Conservation (phyloP, 2,888 invertebrate species). For the Plagiodera versicolora region DNA sequence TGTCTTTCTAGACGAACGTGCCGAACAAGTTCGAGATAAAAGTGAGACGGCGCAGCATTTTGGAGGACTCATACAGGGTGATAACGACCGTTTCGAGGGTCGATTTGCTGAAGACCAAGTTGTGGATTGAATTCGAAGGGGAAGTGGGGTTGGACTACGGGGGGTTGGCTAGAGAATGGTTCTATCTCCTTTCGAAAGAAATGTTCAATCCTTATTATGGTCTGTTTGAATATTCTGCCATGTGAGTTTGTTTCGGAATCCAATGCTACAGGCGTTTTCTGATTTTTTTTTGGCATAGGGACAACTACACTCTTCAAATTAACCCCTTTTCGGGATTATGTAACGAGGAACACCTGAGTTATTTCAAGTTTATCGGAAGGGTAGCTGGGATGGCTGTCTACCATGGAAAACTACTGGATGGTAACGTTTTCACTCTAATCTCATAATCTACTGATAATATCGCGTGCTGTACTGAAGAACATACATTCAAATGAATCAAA, state of each 20-base stretch:
- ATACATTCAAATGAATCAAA: too few species aligned
- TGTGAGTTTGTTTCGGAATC: constrained; percentile 64
- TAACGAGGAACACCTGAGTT: constrained; percentile 96
- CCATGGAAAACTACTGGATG: constrained; percentile 96
- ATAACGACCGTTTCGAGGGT: constrained; percentile 89
- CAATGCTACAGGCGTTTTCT: background rate
- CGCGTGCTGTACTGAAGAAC: too few species aligned
- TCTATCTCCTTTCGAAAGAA: constrained; percentile 96
- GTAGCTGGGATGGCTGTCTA: constrained; percentile 99
- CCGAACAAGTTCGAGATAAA: constrained; percentile 98
- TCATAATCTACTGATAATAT: too few species aligned
- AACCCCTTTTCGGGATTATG: constrained; percentile 97
- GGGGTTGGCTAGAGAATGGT: constrained; percentile 96
- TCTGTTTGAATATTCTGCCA: constrained; percentile 98
- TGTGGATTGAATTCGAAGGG: constrained; percentile 99
- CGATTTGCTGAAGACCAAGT: constrained; percentile 92
- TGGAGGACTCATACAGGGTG: constrained; percentile 96
- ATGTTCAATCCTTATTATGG: constrained; percentile 99
- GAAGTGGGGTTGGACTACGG: constrained; percentile 97
- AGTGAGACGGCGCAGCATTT: constrained; percentile 83
- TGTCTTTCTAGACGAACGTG: constrained; percentile 78
- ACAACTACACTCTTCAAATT: constrained; percentile 98
- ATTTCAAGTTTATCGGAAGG: constrained; percentile 98
- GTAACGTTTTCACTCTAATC: too few species aligned
- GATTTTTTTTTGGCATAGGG: constrained; percentile 58